Conservation (phyloP, 2,797 vertebrate genomes). For the Sciurus carolinensis region DNA sequence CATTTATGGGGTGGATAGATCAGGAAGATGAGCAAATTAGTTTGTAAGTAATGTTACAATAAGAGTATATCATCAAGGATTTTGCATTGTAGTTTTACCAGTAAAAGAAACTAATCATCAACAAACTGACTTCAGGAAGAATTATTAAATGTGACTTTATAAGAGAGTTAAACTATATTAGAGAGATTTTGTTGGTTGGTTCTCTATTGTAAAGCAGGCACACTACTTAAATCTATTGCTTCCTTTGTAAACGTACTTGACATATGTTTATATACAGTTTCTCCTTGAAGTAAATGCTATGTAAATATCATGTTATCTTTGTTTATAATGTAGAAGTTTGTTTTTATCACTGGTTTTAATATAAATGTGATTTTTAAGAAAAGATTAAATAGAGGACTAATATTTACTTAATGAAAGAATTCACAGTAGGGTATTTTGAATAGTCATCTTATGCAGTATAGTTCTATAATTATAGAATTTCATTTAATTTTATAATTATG, state of each 20-base stretch:
- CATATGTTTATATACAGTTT: conserved; percentile 55
- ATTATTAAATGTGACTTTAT: conserved; percentile 13
- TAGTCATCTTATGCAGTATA: conserved; percentile 44
- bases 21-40: conserved; percentile 13
- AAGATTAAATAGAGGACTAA: conserved; percentile 46
- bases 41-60: conserved; percentile 15
- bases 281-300: conserved; percentile 58
- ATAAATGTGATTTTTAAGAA: conserved; percentile 40
- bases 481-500: background rate
- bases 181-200: conserved; percentile 40
- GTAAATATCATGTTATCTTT: conserved; percentile 47
- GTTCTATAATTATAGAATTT: background rate
- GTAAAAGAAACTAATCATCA: background rate
- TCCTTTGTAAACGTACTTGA: conserved; percentile 55
- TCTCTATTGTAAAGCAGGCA: background rate
- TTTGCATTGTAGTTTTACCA: conserved; percentile 40
- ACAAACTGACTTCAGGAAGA: conserved; percentile 22
- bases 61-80: background rate
- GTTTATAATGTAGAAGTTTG: conserved; percentile 39
- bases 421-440: background rate
- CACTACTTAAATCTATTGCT: conserved; percentile 31
- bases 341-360: conserved; percentile 60
- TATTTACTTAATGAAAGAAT: conserved; percentile 51
- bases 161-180: conserved; percentile 43
- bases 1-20: background rate